phyloP scores from a whole-genome alignment of 2,888 invertebrate genomes.

The Zaprionus obscuricornis region DNA sequence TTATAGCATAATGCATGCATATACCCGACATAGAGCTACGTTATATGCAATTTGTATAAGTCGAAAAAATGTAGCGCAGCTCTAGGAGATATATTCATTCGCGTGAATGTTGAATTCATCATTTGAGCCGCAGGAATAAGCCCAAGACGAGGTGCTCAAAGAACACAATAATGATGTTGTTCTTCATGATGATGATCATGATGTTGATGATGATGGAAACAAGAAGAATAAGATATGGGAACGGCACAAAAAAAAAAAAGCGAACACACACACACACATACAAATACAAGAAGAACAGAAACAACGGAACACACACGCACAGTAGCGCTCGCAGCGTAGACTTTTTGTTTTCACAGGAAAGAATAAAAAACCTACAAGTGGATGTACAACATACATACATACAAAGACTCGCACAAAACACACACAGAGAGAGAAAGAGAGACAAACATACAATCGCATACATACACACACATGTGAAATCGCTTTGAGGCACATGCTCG shows the following conservation, averaged over 20 bases:
- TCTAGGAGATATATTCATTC: constrained; percentile 22
- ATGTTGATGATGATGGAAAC: constrained; percentile 1
- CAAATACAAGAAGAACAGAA: constrained; percentile 28
- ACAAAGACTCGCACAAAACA: constrained; percentile 12
- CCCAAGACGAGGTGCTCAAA: constrained; percentile 34
- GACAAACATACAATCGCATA: constrained; percentile 1
- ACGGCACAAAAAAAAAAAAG: constrained; percentile 17
- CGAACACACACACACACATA: constrained; percentile 20
- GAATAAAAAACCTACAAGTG: constrained; percentile 70
- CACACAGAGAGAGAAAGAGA: too few relatives aligned
- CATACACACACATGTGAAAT: constrained; percentile 36
- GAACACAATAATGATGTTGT: constrained; percentile 14
- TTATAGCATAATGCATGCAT: too few relatives aligned
- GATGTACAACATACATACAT: constrained; percentile 48
- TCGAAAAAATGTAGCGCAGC: constrained; percentile 33
- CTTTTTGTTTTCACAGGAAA: constrained; percentile 71
- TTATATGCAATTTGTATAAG: constrained; percentile 21
- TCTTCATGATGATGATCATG: constrained; percentile 13
- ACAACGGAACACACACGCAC: constrained; percentile 53
- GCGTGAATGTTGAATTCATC: constrained; percentile 39
- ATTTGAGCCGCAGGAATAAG: constrained; percentile 40
- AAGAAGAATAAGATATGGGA: constrained; percentile 22
- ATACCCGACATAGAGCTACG: too few relatives aligned
- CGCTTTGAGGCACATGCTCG: constrained; percentile 65
- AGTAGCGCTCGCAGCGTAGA: constrained; percentile 55